phyloP scores from a whole-genome alignment of 2,797 vertebrate genomes.

The Neosalanx taihuensis region DNA sequence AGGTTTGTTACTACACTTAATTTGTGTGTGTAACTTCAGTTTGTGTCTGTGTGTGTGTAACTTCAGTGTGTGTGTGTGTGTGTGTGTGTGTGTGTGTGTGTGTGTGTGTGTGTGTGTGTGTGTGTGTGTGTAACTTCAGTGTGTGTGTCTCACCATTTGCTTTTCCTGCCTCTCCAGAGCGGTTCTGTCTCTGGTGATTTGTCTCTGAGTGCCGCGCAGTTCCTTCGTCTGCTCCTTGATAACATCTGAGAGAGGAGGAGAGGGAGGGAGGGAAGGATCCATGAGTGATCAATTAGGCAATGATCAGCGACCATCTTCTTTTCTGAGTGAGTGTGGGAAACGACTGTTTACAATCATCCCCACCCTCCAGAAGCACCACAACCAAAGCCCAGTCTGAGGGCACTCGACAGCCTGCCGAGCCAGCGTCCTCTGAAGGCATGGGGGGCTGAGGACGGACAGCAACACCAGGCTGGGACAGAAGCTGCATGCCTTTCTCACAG shows the following conservation, averaged over 20 bases:
- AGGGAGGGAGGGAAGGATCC: background rate
- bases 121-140: constrained; percentile 12
- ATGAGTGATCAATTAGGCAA: too few species aligned
- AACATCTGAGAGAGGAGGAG: constrained; percentile 75
- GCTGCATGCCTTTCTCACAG: background rate
- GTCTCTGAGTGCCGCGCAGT: constrained; percentile 91
- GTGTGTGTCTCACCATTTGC: constrained; percentile 84
- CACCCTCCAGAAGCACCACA: background rate
- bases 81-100: constrained; percentile 9
- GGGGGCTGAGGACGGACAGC: too few species aligned
- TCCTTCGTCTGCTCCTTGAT: constrained; percentile 96
- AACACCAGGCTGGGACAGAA: background rate
- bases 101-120: constrained; percentile 8
- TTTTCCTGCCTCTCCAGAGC: constrained; percentile 96
- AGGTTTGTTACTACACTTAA: too few species aligned
- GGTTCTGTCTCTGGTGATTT: constrained; percentile 91
- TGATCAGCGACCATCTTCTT: too few species aligned
- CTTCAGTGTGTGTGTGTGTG: constrained; percentile 2
- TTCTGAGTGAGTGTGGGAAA: background rate
- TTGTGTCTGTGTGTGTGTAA: background rate
- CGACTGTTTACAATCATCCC: background rate
- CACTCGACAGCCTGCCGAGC: background rate
- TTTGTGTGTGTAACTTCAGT: too few species aligned
- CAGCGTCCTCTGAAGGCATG: background rate
- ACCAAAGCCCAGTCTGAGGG: background rate